Percentiles rank a stretch among this genome's conserved stretches.
These are phyloP conservation scores for Odontocerum albicorne DNA, from an alignment of 2,888 invertebrate species.

Conservation along the genomic window DNA sequence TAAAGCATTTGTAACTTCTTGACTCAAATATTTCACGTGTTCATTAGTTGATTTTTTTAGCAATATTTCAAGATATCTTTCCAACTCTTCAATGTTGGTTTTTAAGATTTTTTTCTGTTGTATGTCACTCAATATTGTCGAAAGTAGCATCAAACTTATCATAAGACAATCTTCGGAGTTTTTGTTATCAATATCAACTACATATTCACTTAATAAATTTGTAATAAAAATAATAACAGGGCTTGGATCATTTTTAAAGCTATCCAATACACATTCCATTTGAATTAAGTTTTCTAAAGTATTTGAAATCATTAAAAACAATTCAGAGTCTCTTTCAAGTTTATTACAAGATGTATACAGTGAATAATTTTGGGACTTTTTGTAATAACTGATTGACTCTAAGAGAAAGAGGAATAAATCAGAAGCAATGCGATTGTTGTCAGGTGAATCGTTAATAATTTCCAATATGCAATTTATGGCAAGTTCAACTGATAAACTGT, in stretches of 20 bases:
- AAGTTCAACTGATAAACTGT: constrained; percentile 40
- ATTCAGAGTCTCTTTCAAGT: constrained; percentile 43
- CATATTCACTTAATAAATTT: constrained; percentile 44
- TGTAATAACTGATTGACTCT: constrained; percentile 42
- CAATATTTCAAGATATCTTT: constrained; percentile 38
- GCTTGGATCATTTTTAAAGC: constrained; percentile 50
- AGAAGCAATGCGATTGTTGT: constrained; percentile 40
- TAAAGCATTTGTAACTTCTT: constrained; percentile 38
- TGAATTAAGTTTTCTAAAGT: constrained; percentile 55
- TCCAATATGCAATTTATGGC: constrained; percentile 43
- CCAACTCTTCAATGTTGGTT: constrained; percentile 39
- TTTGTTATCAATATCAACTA: constrained; percentile 38
- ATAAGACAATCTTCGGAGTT: constrained; percentile 49
- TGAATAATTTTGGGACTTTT: constrained; percentile 1
- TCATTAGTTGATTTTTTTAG: constrained; percentile 38
- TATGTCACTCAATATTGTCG: constrained; percentile 47
- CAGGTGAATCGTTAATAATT: constrained; percentile 43
- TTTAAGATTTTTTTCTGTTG: constrained; percentile 39
- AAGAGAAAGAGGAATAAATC: constrained; percentile 46
- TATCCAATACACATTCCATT: constrained; percentile 47
- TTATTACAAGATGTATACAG: no score
- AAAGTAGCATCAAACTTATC: constrained; percentile 49
- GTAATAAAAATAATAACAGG: constrained; percentile 54
- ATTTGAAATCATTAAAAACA: constrained; percentile 51
- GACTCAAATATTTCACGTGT: constrained; percentile 40